Base-by-base conservation (phyloP, 2,888 invertebrate species). In the Tenthredo mesomela region DNA sequence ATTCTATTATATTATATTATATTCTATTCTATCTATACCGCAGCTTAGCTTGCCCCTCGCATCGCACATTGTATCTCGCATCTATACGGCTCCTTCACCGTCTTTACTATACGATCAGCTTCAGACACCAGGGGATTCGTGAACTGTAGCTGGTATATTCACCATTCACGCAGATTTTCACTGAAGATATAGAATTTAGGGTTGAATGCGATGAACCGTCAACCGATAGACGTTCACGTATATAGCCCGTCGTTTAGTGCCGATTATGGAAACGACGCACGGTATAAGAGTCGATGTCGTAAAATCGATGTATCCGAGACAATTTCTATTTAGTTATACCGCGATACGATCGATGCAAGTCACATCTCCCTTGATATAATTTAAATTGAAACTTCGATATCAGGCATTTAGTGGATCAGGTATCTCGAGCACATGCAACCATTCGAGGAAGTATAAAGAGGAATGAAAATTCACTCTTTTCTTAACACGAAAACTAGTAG, bases 11-110 rank as follows among this genome's bases (percentile, higher is more conserved):
- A 50, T 47, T 18, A 50, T 50, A 37, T 40, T 15, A 18, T 15
- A 77, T 75, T 50, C 75, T 50, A 75, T 50, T 75, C 75, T 50
- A 50, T 77, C 54, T 43, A 73, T 21, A 73, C 71, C 71, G 71
- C 71, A 73, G 71, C 71, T 73, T 43, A 73, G 40, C 71, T 43
- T 29, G 71, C 37, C 71, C 21, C 71, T 71, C 71, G 29, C 29
- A 47, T 77, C 77, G n/a, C n/a, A 50, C 77, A 73, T 73, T 43
- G 73, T 73, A 73, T 73, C 73, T 73, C 73, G 10, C 73, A 43
- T 73, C 73, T 67, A 67, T 67, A 67, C 67, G 29, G 43, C 18
- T 43, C 73, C 21, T 43, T 43, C 73, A 21, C 43, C 73, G 73
- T 50, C 50, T 50, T 77, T 50, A 77, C 50, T 29, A 50, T 29